These are phyloP conservation scores for Gymnocephalus cernua DNA, from an alignment of 2,113 vertebrate genomes.

Conservation along the genomic window DNA sequence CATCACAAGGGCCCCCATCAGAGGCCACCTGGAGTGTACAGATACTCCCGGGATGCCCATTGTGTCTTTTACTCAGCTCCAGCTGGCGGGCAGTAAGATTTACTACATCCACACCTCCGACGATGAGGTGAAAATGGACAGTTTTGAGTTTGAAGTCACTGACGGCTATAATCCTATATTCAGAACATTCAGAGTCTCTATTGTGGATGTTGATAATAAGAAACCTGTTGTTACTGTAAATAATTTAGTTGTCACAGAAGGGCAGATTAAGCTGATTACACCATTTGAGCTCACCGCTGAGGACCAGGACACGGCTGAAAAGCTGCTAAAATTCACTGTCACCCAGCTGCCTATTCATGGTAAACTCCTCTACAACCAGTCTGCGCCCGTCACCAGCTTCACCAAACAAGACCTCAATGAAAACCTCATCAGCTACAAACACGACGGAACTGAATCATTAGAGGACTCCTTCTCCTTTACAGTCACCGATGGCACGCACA, in stretches of 20 bases:
- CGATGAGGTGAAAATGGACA: constrained; percentile 96
- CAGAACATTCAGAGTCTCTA: constrained; percentile 94
- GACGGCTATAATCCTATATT: constrained; percentile 96
- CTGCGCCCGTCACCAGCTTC: constrained; percentile 84
- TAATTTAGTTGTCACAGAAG: constrained; percentile 87
- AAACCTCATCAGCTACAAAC: constrained; percentile 95
- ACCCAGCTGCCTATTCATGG: constrained; percentile 91
- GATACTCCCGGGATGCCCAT: constrained; percentile 89
- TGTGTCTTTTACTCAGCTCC: constrained; percentile 92
- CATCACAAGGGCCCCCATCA: constrained; percentile 90
- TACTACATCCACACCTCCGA: constrained; percentile 96
- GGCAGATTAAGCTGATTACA: constrained; percentile 92
- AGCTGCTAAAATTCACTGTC: constrained; percentile 88
- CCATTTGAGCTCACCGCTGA: constrained; percentile 95
- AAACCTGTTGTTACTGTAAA: constrained; percentile 93
- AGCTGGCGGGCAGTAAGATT: constrained; percentile 94
- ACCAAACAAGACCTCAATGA: constrained; percentile 97
- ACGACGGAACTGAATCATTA: constrained; percentile 88
- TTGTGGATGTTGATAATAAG: constrained; percentile 96
- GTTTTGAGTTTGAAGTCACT: constrained; percentile 97
- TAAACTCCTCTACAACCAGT: constrained; percentile 89
- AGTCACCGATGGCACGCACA: constrained; percentile 92
- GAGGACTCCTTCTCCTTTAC: constrained; percentile 95
- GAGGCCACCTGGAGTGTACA: constrained; percentile 94
- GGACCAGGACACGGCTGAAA: constrained; percentile 91